phyloP scores from a whole-genome alignment of 1,140 invertebrate species.

The Brachionus paranguensis region DNA sequence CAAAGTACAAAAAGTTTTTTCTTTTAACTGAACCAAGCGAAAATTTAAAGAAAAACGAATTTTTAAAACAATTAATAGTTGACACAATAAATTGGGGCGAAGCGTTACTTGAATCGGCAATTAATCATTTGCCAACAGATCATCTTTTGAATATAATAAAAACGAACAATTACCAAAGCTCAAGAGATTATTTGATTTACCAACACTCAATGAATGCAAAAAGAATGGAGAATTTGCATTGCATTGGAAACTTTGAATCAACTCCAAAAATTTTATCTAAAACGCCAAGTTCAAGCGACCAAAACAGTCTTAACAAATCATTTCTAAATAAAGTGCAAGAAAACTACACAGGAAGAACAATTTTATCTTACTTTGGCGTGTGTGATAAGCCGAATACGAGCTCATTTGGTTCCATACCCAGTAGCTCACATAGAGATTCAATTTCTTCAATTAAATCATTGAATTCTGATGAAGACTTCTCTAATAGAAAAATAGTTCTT shows the following conservation, averaged over 20 bases:
- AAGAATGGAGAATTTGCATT: too few species aligned
- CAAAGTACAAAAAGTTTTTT: constrained; percentile 37
- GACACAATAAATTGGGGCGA: constrained; percentile 34
- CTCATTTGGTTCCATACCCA: background rate
- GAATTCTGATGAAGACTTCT: background rate
- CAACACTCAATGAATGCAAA: background rate
- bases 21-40: background rate
- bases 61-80: background rate
- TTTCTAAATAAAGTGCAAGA: constrained; percentile 20
- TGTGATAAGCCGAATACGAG: background rate
- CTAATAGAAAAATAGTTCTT: background rate
- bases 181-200: constrained; percentile 15
- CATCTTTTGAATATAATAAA: constrained; percentile 17
- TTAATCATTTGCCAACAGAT: background rate
- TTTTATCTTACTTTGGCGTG: constrained; percentile 18
- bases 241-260: background rate
- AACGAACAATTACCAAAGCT: constrained; percentile 20
- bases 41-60: background rate
- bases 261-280: constrained; percentile 1
- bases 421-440: background rate
- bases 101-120: background rate
- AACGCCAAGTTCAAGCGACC: background rate
- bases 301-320: background rate
- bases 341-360: constrained; percentile 5
- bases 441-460: constrained; percentile 32